These are phyloP conservation scores for Pachydiplax longipennis DNA, from an alignment of 2,888 invertebrate genomes.

Conservation along the genomic window DNA sequence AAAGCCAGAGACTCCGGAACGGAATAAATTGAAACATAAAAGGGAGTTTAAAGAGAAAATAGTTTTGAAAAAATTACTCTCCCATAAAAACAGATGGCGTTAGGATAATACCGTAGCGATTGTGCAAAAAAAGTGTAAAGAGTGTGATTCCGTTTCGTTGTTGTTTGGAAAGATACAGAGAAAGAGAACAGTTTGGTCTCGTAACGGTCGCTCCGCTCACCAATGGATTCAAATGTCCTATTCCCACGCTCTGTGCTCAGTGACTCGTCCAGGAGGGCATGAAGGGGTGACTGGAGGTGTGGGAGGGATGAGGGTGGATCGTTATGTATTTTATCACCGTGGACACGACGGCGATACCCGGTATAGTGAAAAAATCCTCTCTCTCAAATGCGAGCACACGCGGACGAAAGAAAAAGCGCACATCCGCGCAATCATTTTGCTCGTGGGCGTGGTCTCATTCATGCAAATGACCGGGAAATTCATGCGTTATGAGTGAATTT, in stretches of 20 bases:
- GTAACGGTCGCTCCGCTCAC: slow-evolving; percentile 30
- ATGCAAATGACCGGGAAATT: slow-evolving; percentile 42
- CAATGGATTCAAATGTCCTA: slow-evolving; percentile 43
- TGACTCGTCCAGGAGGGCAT: slow-evolving; percentile 29
- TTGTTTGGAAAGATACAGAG: neutral
- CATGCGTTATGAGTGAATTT: slow-evolving; percentile 42
- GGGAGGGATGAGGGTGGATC: neutral
- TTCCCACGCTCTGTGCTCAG: slow-evolving; percentile 44
- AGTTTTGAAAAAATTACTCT: slow-evolving; percentile 20
- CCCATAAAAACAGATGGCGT: slow-evolving; percentile 42
- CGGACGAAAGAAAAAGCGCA: neutral
- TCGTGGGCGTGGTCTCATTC: slow-evolving; percentile 23
- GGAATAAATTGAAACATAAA: neutral
- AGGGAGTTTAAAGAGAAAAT: slow-evolving; percentile 7
- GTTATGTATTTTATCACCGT: slow-evolving; percentile 45
- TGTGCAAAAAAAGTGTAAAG: slow-evolving; percentile 27
- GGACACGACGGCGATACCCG: slow-evolving; percentile 21
- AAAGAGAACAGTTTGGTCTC: neutral
- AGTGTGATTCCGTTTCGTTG: slow-evolving; percentile 39
- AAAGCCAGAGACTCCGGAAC: neutral
- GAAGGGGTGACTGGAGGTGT: neutral
- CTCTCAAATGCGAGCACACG: neutral
- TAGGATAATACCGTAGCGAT: slow-evolving; percentile 38
- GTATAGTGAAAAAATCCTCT: neutral
- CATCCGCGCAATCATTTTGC: neutral